Evolutionary conservation across 2,113 vertebrate species (phyloP).

Genomic region (Euleptes europaea): DNA sequence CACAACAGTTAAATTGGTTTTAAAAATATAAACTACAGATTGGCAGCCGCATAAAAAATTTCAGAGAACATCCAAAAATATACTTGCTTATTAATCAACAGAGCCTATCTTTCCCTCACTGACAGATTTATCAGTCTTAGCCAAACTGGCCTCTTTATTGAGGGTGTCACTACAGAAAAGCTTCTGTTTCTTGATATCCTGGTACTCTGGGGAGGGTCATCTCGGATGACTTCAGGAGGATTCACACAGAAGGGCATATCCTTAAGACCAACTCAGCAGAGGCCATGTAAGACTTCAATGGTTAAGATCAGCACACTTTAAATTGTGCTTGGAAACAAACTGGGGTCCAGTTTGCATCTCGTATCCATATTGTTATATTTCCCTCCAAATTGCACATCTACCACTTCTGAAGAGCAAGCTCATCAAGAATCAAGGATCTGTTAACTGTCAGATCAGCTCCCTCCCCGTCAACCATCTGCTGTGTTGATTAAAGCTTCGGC

Average conservation of each 20-base stretch:
- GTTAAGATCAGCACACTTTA: too few species aligned
- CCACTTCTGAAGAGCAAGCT: too few species aligned
- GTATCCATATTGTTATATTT: too few species aligned
- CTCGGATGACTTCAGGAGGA: neutral
- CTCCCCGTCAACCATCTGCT: too few species aligned
- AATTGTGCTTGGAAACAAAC: too few species aligned
- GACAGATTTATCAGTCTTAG: neutral
- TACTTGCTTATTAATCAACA: neutral
- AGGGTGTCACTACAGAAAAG: neutral
- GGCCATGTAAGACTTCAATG: too few species aligned
- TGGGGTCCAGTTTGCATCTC: too few species aligned
- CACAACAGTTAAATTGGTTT: neutral
- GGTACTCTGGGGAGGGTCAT: neutral
- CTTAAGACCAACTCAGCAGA: neutral
- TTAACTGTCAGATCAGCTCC: too few species aligned
- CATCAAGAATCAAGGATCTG: too few species aligned
- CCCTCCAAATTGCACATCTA: too few species aligned
- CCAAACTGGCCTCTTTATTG: neutral
- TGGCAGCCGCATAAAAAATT: neutral
- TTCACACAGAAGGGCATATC: neutral
- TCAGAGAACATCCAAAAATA: neutral
- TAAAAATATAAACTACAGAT: neutral
- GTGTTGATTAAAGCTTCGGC: too few species aligned
- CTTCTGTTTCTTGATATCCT: neutral
- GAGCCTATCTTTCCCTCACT: neutral